Percentiles rank a stretch among this genome's conserved stretches.
These are phyloP conservation scores for Schizopygopsis pylzovi DNA, from an alignment of 2,797 vertebrate genomes.

Conservation along the genomic window DNA sequence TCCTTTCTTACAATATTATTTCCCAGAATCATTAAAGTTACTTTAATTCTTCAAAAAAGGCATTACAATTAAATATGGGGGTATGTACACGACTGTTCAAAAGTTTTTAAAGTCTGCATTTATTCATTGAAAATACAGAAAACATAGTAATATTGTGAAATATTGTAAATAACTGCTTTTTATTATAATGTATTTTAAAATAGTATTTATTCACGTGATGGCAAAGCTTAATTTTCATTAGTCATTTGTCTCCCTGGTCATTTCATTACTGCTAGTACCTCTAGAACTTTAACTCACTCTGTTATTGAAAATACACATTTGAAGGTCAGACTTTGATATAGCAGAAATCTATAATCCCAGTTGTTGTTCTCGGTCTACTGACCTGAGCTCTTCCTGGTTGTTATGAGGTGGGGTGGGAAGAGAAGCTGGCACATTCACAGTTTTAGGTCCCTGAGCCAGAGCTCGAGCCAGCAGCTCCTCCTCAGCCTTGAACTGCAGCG, in stretches of 20 bases:
- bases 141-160: background rate
- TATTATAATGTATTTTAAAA: background rate
- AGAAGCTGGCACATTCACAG: constrained; percentile 96
- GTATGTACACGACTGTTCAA: too few species aligned
- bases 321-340: background rate
- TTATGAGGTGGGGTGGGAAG: constrained; percentile 98
- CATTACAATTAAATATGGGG: too few species aligned
- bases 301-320: background rate
- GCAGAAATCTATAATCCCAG: background rate
- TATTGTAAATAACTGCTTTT: background rate
- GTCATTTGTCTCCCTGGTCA: background rate
- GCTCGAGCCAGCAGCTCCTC: constrained; percentile 93
- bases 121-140: background rate
- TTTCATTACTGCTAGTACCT: background rate
- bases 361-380: background rate
- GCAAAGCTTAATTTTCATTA: background rate
- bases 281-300: background rate
- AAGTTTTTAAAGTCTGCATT: background rate
- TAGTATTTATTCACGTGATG: background rate
- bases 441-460: constrained; percentile 94
- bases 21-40: background rate
- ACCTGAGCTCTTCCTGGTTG: constrained; percentile 98
- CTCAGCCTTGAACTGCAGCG: constrained; percentile 90
- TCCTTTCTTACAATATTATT: too few species aligned
- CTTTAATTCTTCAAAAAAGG: background rate